phyloP scores from a whole-genome alignment of 2,888 invertebrate genomes.

The Cephus pulcher region DNA sequence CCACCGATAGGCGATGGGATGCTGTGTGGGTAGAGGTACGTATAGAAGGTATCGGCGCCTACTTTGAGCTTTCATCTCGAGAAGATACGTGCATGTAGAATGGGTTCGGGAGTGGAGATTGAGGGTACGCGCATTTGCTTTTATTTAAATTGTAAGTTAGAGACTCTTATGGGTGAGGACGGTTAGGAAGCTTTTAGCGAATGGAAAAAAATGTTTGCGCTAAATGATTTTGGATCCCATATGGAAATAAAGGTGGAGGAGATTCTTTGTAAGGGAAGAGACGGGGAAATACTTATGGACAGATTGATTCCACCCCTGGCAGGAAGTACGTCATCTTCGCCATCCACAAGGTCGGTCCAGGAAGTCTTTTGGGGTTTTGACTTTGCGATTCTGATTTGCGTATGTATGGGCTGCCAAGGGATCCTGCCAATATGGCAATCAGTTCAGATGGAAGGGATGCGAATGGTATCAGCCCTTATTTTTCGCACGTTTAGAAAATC shows the following conservation, averaged over 20 bases:
- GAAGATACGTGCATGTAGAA: neutral
- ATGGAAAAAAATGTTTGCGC: conserved; percentile 61
- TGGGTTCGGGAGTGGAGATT: conserved; percentile 1
- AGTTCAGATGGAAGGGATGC: conserved; percentile 6
- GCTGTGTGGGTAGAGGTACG: neutral
- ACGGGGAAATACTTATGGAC: neutral
- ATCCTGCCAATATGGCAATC: conserved; percentile 21
- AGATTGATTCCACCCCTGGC: neutral
- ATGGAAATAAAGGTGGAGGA: conserved; percentile 55
- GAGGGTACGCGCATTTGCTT: conserved; percentile 62
- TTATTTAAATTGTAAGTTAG: conserved; percentile 67
- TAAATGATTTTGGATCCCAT: conserved; percentile 60
- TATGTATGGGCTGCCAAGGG: conserved; percentile 26
- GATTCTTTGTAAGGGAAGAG: too few relatives aligned
- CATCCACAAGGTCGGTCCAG: neutral
- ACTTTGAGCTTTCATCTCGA: neutral
- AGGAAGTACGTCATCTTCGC: neutral
- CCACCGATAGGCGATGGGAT: neutral
- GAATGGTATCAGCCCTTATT: neutral
- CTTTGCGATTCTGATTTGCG: conserved; percentile 29
- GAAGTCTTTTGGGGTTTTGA: conserved; percentile 9
- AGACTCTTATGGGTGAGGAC: conserved; percentile 30
- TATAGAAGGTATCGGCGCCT: neutral
- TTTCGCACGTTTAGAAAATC: neutral
- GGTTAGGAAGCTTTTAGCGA: conserved; percentile 50